These are phyloP conservation scores for Periophthalmus modestus DNA, from an alignment of 2,113 vertebrate species.

Conservation along the genomic window DNA sequence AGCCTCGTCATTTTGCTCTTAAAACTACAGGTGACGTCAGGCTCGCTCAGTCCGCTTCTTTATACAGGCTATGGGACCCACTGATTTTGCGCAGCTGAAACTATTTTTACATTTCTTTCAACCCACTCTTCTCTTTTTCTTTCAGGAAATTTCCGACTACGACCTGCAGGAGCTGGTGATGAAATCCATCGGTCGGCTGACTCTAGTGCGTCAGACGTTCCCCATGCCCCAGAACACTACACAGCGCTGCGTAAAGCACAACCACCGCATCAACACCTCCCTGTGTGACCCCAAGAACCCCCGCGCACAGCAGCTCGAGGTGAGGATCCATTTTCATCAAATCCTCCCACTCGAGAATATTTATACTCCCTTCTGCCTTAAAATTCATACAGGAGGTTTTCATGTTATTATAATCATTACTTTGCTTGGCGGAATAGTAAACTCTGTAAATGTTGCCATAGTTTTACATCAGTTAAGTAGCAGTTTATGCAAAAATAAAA, in stretches of 20 bases:
- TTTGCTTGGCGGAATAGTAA: too few species aligned
- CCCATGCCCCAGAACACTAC: constrained; percentile 92
- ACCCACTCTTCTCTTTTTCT: not conserved
- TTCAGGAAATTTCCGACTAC: constrained; percentile 90
- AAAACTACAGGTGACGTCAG: too few species aligned
- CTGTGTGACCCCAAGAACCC: constrained; percentile 95
- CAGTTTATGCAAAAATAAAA: too few species aligned
- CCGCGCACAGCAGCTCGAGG: constrained; percentile 91
- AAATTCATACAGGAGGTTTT: too few species aligned
- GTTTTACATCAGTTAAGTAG: too few species aligned
- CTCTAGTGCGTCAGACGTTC: constrained; percentile 94
- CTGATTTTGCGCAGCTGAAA: too few species aligned
- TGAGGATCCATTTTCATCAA: constrained; percentile 53
- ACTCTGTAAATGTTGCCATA: too few species aligned
- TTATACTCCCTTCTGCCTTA: not conserved
- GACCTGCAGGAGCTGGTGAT: constrained; percentile 96
- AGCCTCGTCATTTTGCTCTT: too few species aligned
- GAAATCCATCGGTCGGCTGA: constrained; percentile 95
- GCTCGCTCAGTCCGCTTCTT: too few species aligned
- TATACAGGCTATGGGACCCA: too few species aligned
- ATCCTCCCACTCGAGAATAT: not conserved
- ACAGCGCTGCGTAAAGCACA: constrained; percentile 93
- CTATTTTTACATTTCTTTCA: too few species aligned
- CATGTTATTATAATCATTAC: too few species aligned
- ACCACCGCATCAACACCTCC: constrained; percentile 95